Evolutionary conservation across 2,797 vertebrate species (phyloP), one percentile per base, ranked within the genome.

Genomic region (Sebastolobus altivelis): DNA sequence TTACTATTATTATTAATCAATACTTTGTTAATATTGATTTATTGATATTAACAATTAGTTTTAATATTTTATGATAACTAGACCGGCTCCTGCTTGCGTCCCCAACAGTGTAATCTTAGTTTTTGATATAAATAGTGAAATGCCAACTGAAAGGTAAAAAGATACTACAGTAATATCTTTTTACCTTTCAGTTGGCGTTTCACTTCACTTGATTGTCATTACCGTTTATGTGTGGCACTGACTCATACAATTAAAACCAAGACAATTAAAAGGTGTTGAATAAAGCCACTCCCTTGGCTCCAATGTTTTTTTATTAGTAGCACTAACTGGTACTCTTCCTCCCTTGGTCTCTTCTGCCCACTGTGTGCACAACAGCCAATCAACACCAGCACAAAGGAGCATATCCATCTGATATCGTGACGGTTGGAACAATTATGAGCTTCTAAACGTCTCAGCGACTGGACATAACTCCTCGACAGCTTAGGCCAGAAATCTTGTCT

Each of bases 351-450:
- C 65, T 62, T 74, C 66, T 43, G 49, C 84, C 77, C 59, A 18
- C 77, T 72, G 62, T 77, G 60, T 29, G 55, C 67, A 69, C 46
- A 63, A 60, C 67, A 85, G 77, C 80, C 76, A 92, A 84, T 92
- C 86, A 89, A 81, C 89, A 85, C 78, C 55, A 76, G 27, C 68
- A 77, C 55, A 65, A 65, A 84, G 55, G 56, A 84, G 54, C 79
- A 76, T n/a, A 75, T 77, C 85, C 85, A 82, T 72, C 37, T 90
- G 78, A 52, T 81, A 37, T 55, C 81, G 67, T 69, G 65, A 60
- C 68, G 56, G 16, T 72, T 65, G 4, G 54, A 78, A 85, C 70
- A 75, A 72, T 83, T 76, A 65, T 65, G 65, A 85, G 61, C 37
- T 71, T 72, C 67, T 71, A 22, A 83, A 35, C 4, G 25, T 80